Evolutionary conservation across 2,888 invertebrate genomes (phyloP), one percentile per base, ranked within the genome.

Genomic region (Barypeithes pellucidus): DNA sequence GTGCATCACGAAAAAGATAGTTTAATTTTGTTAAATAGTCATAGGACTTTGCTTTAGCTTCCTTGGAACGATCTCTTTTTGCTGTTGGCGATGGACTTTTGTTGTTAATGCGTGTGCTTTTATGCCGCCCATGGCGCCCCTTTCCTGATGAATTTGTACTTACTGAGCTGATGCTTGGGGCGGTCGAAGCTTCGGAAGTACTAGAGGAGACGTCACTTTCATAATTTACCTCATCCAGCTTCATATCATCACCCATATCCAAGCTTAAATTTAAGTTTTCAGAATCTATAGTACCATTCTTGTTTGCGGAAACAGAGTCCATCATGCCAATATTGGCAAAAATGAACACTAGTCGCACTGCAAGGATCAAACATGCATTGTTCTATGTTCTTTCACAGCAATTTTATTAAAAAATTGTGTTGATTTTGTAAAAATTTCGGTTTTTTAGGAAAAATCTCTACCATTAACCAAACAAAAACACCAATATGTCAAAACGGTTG

Each of bases 1-100:
- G 90, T 60, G 98, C 95, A 85, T 97, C 97, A 79, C 97, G 91
- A 86, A 98, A 98, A 79, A 99, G 89, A 87, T 98, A 97, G 87
- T 96, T 97, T 78, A 98, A 87, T 87, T 96, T 95, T 22, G 95
- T 94, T 87, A 93, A 89, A 82, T 95, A 95, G 87, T 95, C 95
- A 83, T 95, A 94, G 9, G 92, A 92, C 85, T 93, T 93, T 69
- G 89, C 87, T 77, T 86, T 86, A 65, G 82, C 83, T 67, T 85
- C 85, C 78, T 83, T 84, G 12, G 84, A 82, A 45, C 86, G 84
- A n/a, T 84, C 79, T 59, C 86, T 79, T 80, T 86, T 86, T 8
- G 81, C 81, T 33, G 36, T 52, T 63, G 84, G 84, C n/a, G 81
- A 80, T 75, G 82, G 82, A 67, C 84, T 84, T 77, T 85, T 86